Evolutionary conservation across 2,113 vertebrate species (phyloP).

Genomic region (Scomber japonicus): DNA sequence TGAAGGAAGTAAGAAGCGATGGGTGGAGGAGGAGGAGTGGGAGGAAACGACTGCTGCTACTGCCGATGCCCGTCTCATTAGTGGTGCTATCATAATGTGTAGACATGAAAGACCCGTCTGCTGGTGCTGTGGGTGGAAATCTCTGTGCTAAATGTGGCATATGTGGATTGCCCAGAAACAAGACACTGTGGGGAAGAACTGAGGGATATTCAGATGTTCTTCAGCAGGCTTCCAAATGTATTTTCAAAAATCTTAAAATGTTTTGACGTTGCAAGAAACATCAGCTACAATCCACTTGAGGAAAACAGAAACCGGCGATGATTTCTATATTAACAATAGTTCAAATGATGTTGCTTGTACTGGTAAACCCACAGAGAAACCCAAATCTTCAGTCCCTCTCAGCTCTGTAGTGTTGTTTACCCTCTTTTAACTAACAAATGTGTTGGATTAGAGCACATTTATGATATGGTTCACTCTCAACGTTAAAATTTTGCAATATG

Average conservation of each 20-base stretch:
- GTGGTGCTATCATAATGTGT: slow-evolving; percentile 53
- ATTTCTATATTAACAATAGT: too few relatives aligned
- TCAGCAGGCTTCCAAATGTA: neutral
- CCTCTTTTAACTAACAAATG: slow-evolving; percentile 16
- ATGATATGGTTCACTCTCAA: slow-evolving; percentile 2
- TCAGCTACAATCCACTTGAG: neutral
- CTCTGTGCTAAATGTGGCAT: slow-evolving; percentile 19
- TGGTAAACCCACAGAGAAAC: neutral
- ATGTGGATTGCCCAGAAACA: slow-evolving; percentile 23
- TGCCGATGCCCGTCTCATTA: slow-evolving; percentile 76
- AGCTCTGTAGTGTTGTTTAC: neutral
- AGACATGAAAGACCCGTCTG: slow-evolving; percentile 51
- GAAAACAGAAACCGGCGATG: neutral
- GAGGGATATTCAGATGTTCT: neutral
- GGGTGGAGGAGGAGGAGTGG: slow-evolving; percentile 56
- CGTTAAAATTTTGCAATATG: slow-evolving; percentile 17
- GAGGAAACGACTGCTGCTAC: slow-evolving; percentile 51
- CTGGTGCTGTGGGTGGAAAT: slow-evolving; percentile 38
- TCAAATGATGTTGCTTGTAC: neutral
- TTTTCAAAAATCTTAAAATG: neutral
- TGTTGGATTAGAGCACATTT: slow-evolving; percentile 7
- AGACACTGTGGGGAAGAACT: neutral
- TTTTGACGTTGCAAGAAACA: neutral
- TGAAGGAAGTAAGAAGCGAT: slow-evolving; percentile 51
- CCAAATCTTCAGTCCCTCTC: neutral